Conservation (phyloP, 2,797 vertebrate species). For the Tinamus major region DNA sequence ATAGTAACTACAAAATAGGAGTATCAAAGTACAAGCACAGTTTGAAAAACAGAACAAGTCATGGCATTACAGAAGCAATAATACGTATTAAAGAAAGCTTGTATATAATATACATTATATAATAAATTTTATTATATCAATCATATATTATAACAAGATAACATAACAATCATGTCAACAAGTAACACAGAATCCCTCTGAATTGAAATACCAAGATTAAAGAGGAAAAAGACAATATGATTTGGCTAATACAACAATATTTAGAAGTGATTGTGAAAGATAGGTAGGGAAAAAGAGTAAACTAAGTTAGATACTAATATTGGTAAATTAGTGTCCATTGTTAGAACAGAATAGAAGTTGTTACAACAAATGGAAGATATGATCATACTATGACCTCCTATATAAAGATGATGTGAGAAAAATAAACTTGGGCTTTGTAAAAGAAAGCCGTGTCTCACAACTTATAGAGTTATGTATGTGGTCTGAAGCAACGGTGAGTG, state of each 20-base stretch:
- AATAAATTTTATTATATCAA: neutral
- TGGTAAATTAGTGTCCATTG: neutral
- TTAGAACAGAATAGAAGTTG: neutral
- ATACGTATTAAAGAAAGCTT: neutral
- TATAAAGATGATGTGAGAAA: neutral
- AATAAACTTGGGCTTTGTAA: neutral
- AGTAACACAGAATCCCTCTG: neutral
- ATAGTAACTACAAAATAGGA: neutral
- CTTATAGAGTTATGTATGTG: rapidly evolving
- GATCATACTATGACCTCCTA: neutral
- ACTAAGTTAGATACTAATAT: neutral
- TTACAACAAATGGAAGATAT: neutral
- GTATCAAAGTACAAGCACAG: neutral
- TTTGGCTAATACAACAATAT: neutral
- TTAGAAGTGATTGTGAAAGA: neutral
- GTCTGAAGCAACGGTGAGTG: neutral
- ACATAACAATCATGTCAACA: neutral
- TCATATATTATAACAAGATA: neutral
- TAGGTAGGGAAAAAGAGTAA: neutral
- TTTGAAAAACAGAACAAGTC: neutral
- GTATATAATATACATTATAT: neutral
- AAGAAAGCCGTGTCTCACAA: neutral
- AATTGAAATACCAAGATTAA: neutral
- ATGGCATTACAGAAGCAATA: neutral
- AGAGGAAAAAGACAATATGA: neutral